phyloP scores from a whole-genome alignment of 2,797 vertebrate species.

The Lagorchestes hirsutus region DNA sequence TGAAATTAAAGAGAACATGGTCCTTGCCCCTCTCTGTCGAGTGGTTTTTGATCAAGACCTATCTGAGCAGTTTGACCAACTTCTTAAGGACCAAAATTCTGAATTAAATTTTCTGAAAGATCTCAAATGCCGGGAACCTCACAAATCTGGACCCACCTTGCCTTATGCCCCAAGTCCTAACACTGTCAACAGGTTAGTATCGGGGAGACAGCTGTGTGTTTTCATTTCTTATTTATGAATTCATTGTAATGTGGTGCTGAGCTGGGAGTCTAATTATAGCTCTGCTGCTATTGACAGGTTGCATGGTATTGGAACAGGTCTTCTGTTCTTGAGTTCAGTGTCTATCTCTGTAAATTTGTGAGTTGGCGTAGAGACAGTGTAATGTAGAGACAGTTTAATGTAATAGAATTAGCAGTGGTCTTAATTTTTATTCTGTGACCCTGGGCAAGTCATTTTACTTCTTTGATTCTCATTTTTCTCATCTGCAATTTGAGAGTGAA shows the following conservation, averaged over 20 bases:
- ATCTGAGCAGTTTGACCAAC: constrained; percentile 90
- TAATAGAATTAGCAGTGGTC: background rate
- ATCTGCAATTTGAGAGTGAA: background rate
- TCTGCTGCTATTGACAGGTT: background rate
- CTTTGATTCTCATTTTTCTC: background rate
- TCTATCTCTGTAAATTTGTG: background rate
- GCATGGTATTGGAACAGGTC: background rate
- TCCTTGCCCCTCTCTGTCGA: constrained; percentile 92
- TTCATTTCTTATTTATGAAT: background rate
- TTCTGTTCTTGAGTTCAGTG: background rate
- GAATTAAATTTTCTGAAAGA: constrained; percentile 88
- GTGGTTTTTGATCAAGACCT: constrained; percentile 88
- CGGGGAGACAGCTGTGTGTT: background rate
- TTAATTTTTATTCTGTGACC: background rate
- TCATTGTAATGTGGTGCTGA: background rate
- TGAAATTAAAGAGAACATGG: constrained; percentile 97
- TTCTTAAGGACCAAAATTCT: constrained; percentile 85
- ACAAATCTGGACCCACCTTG: constrained; percentile 89
- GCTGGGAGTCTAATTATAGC: background rate
- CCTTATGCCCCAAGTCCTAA: constrained; percentile 52
- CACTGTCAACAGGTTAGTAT: constrained; percentile 81
- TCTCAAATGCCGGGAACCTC: constrained; percentile 88
- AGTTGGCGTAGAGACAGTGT: too few species aligned
- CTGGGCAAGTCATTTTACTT: background rate
- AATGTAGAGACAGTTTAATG: too few species aligned